These are phyloP conservation scores for Alethe diademata DNA, from an alignment of 2,113 vertebrate species.

Conservation along the genomic window DNA sequence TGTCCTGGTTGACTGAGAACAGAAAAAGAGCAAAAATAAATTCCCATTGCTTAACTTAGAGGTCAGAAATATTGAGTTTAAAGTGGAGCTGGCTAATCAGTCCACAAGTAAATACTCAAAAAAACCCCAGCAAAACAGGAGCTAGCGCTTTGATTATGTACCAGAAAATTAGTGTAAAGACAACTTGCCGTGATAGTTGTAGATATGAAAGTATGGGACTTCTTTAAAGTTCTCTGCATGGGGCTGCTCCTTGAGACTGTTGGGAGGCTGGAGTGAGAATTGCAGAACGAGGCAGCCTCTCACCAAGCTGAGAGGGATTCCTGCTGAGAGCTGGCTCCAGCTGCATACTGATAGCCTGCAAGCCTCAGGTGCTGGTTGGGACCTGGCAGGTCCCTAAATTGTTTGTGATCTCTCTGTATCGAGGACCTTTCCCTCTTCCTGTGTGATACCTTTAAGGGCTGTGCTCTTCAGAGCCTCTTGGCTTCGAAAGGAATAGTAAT, in stretches of 20 bases:
- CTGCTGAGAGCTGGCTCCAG: neutral
- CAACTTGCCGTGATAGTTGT: neutral
- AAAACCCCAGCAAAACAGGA: neutral
- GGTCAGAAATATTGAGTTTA: neutral
- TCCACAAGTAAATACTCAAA: neutral
- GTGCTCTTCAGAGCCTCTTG: neutral
- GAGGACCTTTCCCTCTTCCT: neutral
- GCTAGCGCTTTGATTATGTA: neutral
- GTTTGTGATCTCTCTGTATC: neutral
- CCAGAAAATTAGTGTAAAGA: neutral
- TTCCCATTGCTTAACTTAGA: neutral
- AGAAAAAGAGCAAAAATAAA: neutral
- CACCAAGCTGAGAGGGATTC: neutral
- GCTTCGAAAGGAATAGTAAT: neutral
- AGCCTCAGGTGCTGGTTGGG: neutral
- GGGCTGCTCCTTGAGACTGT: neutral
- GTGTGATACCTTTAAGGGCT: neutral
- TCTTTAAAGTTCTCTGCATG: slow-evolving; percentile 10
- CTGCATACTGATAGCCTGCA: neutral
- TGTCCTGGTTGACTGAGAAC: neutral
- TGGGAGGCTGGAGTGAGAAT: neutral
- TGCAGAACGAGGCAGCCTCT: neutral
- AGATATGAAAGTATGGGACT: neutral
- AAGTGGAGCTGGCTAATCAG: neutral
- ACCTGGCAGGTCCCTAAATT: neutral